Evolutionary conservation across 1,140 invertebrate genomes (phyloP).

Genomic region (Steinernema khuongi): DNA sequence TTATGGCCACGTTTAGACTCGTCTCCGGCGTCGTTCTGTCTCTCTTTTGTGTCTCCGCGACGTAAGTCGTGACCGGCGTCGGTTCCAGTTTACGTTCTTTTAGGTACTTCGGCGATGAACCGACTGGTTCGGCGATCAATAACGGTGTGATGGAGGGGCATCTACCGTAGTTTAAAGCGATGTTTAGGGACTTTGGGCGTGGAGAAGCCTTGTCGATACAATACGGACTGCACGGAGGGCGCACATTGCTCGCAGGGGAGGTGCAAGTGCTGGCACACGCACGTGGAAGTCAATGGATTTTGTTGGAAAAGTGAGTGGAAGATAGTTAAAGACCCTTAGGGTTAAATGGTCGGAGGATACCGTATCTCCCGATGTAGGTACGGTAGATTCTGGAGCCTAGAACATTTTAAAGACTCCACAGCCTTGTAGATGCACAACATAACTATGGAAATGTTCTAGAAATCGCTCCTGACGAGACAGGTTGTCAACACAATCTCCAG

Average conservation of each 20-base stretch:
- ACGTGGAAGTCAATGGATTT: constrained; percentile 26
- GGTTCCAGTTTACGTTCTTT: too few species aligned
- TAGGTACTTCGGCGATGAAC: too few species aligned
- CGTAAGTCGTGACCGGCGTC: neutral
- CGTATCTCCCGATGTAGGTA: too few species aligned
- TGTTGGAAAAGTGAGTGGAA: constrained; percentile 34
- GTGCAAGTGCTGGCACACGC: constrained; percentile 23
- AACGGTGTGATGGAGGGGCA: neutral
- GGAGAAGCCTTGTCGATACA: constrained; percentile 18
- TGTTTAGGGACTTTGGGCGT: constrained; percentile 14
- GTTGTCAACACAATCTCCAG: constrained; percentile 26
- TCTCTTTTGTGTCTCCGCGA: neutral
- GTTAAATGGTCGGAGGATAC: too few species aligned
- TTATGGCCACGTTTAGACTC: neutral
- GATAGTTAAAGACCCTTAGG: too few species aligned
- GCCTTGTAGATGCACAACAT: neutral
- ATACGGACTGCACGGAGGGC: constrained; percentile 24
- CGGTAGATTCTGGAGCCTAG: too few species aligned
- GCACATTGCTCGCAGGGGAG: constrained; percentile 25
- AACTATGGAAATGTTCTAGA: constrained; percentile 19
- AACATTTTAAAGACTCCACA: neutral
- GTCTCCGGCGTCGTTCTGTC: neutral
- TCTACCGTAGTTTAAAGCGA: neutral
- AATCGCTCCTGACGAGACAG: constrained; percentile 25
- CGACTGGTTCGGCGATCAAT: constrained; percentile 4